Base-by-base conservation (phyloP, 1,140 invertebrate genomes). In the Drosophila bocki region DNA sequence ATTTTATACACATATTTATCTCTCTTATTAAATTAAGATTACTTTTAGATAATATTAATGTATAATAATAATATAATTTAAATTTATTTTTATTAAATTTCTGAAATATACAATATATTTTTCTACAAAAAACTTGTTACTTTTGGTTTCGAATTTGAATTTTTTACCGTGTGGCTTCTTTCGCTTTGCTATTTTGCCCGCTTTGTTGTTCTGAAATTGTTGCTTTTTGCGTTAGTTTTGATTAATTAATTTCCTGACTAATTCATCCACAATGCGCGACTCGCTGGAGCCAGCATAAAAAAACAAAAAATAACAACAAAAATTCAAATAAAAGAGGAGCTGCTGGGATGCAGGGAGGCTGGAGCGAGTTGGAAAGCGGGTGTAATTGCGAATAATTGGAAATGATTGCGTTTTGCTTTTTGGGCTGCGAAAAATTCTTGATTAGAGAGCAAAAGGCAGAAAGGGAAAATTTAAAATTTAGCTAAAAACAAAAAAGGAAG, bases 211-310 rank as follows among this genome's bases (percentile, higher is more conserved):
- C 39, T 51, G 61, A 70, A 68, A 48, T 70, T 80, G 59, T 59
- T 71, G 75, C 62, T 72, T 51, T 76, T 76, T 71, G 85, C 85
- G 77, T 82, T 82, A 88, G 85, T 85, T 88, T 88, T 88, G 85
- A 90, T 90, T 90, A 90, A 90, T 90, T 90, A 90, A 90, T 90
- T 90, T 90, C 85, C 85, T 91, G 86, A 91, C 86, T 91, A 91
- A 90, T 90, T 90, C 85, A 84, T 90, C 82, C 86, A 79, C 81
- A 90, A 90, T 85, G 75, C 86, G 71, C 85, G 86, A 90, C 85
- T 90, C 71, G 78, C 82, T 80, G 86, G 82, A 90, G 85, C 85
- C 85, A 56, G 53, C 35, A 35, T 33, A 72, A 51, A 80, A 80
- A 6, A 29, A 22, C 22, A 22, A 71, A 75, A 77, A 22, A 71